Evolutionary conservation across 2,113 vertebrate species (phyloP), one percentile per base, ranked within the genome.

Genomic region (Neolamprologus tretocephalus): DNA sequence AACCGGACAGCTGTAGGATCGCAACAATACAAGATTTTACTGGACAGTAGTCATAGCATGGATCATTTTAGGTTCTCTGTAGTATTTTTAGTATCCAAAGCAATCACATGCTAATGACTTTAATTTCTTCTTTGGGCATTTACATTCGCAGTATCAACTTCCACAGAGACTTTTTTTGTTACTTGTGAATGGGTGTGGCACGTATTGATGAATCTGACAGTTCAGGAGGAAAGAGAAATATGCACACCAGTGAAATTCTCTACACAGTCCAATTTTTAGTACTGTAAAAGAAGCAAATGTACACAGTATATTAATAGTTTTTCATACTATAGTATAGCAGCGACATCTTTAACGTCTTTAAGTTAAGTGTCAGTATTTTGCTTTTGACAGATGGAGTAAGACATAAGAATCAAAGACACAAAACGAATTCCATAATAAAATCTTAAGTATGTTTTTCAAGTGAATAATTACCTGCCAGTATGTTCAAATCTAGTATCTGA

Each of bases 321-420:
- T 71, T 9, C 2, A 71, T 16, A 42, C n/a, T 23, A 0, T 21
- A 23, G 37, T 0, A 42, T 23, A 71, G 5, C 7, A 58, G 4
- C 8, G 0, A 3, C 23, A 28, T 28, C 55, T 58, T 68, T 53
- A 53, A 53, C 19, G 9, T 53, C 49, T 53, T 53, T 53, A 53
- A 53, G 19, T 53, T 42, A 23, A 42, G 35, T 42, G 12, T 71
- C 5, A 71, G 0, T 23, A 71, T 42, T 42, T 40, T 71, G 4
- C 0, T 71, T 71, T 71, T 71, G n/a, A 23, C 10, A 40, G 37
- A 71, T 71, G 35, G 63, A 42, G 35, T 45, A 26, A 73, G 7
- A 26, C 5, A 45, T 73, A 45, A 16, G 37, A 73, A 45, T 73
- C 8, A 73, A 73, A 73, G 21, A 73, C 66, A 16, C 21, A 73